Conservation (phyloP, 1,140 invertebrate species). For the Macrobrachium rosenbergii region DNA sequence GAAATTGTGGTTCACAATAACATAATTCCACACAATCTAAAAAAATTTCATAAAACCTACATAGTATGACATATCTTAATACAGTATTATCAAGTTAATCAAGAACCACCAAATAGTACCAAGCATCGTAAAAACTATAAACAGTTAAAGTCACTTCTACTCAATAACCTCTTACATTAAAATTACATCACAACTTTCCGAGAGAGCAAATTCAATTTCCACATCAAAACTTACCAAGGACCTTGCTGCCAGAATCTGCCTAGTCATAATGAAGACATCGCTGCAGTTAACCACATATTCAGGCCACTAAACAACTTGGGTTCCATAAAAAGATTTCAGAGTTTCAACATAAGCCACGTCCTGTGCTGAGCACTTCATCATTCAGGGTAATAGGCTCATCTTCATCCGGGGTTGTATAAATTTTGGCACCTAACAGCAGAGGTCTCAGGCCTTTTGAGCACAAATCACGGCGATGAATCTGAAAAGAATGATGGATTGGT, state of each 20-base stretch:
- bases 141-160: not conserved
- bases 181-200: too few species aligned
- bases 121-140: too few species aligned
- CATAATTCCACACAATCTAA: too few species aligned
- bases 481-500: not conserved
- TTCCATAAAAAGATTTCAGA: not conserved
- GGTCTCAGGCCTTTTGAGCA: slow-evolving; percentile 20
- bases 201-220: not conserved
- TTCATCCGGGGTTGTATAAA: not conserved
- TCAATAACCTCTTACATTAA: not conserved
- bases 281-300: slow-evolving; percentile 12
- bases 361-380: not conserved
- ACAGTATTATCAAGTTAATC: too few species aligned
- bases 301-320: slow-evolving; percentile 1
- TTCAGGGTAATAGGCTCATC: not conserved
- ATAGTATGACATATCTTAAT: too few species aligned
- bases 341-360: slow-evolving; percentile 2
- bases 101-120: too few species aligned
- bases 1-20: too few species aligned
- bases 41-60: too few species aligned
- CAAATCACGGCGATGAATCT: not conserved
- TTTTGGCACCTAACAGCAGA: not conserved
- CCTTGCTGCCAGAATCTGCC: slow-evolving; percentile 51
- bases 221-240: slow-evolving; percentile 32
- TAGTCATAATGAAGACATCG: slow-evolving; percentile 53